Conservation (phyloP, 2,888 invertebrate genomes). For the Coleophora deauratella region DNA sequence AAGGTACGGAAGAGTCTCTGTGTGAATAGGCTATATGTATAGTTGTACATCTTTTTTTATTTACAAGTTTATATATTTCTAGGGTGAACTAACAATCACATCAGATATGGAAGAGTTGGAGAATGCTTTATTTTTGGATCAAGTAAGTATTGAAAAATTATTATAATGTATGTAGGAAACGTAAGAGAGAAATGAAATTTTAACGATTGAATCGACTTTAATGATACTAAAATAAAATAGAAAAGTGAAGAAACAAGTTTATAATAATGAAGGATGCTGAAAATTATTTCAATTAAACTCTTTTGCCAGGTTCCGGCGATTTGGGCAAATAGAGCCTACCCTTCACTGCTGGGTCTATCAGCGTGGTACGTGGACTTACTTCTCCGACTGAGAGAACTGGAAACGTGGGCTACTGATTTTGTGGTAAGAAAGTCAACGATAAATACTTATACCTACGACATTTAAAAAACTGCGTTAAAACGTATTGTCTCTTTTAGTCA, state of each 20-base stretch:
- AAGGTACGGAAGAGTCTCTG: constrained; percentile 74
- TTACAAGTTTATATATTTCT: no score
- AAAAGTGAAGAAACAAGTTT: no score
- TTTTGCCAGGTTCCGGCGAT: constrained; percentile 81
- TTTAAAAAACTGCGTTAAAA: no score
- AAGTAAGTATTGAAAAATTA: constrained; percentile 50
- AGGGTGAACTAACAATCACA: constrained; percentile 97
- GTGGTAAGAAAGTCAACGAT: constrained; percentile 73
- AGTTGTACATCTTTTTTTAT: no score
- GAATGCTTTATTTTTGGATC: constrained; percentile 93
- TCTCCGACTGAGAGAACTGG: constrained; percentile 88
- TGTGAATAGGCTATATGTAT: no score
- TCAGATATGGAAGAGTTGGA: constrained; percentile 97
- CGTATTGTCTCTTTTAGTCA: no score
- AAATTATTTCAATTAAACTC: neutral
- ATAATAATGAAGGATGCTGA: no score
- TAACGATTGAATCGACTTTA: no score
- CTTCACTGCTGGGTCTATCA: constrained; percentile 89
- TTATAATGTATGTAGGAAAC: no score
- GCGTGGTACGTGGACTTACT: constrained; percentile 96
- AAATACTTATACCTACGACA: neutral
- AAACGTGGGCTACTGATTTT: constrained; percentile 97
- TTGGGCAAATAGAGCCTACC: constrained; percentile 93
- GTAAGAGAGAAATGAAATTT: no score
- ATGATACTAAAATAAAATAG: no score